Percentiles rank a stretch among this genome's conserved stretches.
Conservation (phyloP, 2,113 vertebrate species). For the Amazona vittata region DNA sequence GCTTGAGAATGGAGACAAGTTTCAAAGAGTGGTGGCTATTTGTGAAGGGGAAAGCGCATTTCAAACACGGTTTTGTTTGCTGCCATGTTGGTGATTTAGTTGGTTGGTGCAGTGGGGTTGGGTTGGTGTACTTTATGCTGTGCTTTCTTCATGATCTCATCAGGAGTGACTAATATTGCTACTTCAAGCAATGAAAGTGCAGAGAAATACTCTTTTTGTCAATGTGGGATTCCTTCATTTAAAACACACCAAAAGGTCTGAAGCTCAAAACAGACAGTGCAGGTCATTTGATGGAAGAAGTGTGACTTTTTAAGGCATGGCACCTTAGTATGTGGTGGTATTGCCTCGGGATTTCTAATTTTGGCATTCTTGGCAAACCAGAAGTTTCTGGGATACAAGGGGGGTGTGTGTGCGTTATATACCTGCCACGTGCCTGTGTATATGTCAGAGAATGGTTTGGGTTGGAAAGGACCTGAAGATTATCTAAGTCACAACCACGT, state of each 20-base stretch:
- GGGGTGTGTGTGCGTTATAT: neutral
- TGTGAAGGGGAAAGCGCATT: neutral
- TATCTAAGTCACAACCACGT: neutral
- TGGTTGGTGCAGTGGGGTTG: neutral
- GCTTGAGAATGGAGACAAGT: neutral
- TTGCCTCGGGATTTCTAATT: neutral
- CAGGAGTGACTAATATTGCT: neutral
- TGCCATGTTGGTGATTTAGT: neutral
- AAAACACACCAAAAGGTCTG: neutral
- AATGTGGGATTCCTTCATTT: neutral
- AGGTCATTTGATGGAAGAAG: neutral
- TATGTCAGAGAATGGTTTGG: neutral
- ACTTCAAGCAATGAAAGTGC: neutral
- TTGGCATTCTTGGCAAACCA: neutral
- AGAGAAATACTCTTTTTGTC: neutral
- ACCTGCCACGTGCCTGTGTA: neutral
- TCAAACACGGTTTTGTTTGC: neutral
- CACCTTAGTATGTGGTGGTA: neutral
- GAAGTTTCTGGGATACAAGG: fast-evolving
- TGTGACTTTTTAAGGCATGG: neutral
- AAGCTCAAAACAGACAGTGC: neutral
- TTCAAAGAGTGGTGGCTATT: neutral
- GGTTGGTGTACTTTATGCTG: neutral
- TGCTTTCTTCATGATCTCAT: neutral
- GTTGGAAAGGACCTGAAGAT: neutral